Conservation (phyloP, 2,797 vertebrate species). For the Stomatorhinus walkeri region DNA sequence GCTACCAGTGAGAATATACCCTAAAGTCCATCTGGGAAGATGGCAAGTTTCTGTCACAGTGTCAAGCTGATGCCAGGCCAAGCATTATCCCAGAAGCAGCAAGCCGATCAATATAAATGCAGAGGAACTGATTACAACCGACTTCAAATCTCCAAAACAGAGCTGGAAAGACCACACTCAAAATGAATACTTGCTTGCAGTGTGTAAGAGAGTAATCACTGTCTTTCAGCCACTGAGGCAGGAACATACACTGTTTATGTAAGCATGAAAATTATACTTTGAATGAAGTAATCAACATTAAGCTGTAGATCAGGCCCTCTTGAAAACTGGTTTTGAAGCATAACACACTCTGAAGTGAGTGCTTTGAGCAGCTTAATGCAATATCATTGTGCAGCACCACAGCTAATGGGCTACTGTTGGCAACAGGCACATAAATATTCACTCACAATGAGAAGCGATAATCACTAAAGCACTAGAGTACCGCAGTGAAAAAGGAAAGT, state of each 20-base stretch:
- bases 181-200: constrained; percentile 24
- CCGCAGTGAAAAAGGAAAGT: constrained; percentile 15
- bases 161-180: not conserved
- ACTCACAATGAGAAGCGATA: constrained; percentile 33
- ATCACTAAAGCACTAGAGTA: constrained; percentile 20
- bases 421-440: constrained; percentile 41
- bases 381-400: constrained; percentile 34
- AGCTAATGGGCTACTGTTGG: constrained; percentile 42
- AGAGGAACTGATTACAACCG: not conserved
- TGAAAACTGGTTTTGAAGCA: constrained; percentile 24
- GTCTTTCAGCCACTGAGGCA: constrained; percentile 25
- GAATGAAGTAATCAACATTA: constrained; percentile 41
- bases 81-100: not conserved
- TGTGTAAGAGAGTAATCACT: constrained; percentile 31
- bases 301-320: constrained; percentile 34
- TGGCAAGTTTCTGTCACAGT: not conserved
- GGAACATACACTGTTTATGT: constrained; percentile 37
- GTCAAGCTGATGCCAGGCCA: not conserved
- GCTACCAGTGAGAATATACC: not conserved
- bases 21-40: not conserved
- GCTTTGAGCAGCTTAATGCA: constrained; percentile 34
- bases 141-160: constrained; percentile 10
- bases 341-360: constrained; percentile 18
- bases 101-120: not conserved
- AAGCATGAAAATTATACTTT: constrained; percentile 42